Evolutionary conservation across 2,797 vertebrate genomes (phyloP), one percentile per base, ranked within the genome.

Genomic region (Salmo trutta): DNA sequence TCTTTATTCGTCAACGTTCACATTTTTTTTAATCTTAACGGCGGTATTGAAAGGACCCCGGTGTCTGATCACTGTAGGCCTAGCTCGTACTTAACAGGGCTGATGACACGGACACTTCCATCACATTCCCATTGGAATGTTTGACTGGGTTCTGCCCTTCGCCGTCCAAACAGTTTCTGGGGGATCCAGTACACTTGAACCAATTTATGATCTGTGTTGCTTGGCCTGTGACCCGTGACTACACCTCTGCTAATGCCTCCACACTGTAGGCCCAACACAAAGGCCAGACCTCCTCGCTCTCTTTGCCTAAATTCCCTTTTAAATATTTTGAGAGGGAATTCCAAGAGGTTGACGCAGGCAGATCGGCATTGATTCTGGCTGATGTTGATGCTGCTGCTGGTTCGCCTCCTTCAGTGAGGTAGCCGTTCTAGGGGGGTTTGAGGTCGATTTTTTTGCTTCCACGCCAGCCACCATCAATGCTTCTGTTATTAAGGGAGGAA

Each of bases 1-100:
- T 19, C 82, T 85, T 87, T 88, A 89, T 88, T 88, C 86, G 86
- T 89, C 86, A 91, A 86, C 87, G 85, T 91, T 89, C 81, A 88
- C 81, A 86, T 83, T 82, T 83, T 84, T 85, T 85, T 70, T 2
- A 5, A 5, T 79, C 82, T 86, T 89, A 78, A 83, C 75, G 81
- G 85, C 87, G 73, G 79, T 75, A 88, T 84, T 83, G 80, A 90
- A 83, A 71, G 81, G 89, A 82, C 86, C 84, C 84, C 75, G 47
- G 86, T 84, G 84, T 82, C 81, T 89, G 77, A 83, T 90, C 73
- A 84, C 17, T 83, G 80, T 79, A 69, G 78, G 79, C 85, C 41
- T 47, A 14, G 41, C 41, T 47, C 41, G 10, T 47, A 47, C 41
- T 1, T 2, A 47, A 47, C 84, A 87, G 83, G 87, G 83, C 83